Evolutionary conservation across 2,797 vertebrate species (phyloP), one percentile per base, ranked within the genome.

Genomic region (Champsocephalus gunnari): DNA sequence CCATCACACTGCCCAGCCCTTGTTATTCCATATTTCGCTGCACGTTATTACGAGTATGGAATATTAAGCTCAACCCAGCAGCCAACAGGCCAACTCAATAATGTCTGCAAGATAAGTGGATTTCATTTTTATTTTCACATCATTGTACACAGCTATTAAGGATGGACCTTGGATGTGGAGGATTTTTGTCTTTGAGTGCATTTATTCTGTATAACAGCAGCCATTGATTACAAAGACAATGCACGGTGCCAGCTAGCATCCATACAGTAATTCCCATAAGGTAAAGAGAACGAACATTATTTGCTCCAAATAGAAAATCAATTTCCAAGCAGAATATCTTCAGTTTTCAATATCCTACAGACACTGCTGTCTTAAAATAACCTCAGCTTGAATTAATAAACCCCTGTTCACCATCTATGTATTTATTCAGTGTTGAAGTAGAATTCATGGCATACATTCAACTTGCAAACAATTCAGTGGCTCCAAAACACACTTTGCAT

Each of bases 221-320:
- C 58, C 71, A 88, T 75, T 89, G 84, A 89, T 88, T 81, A 79
- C 71, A 72, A 80, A 87, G 55, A 69, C 54, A 80, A 75, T 8
- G 34, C 53, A 19, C 78, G 72, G 75, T 71, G 63, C 65, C 64
- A 5, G 44, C 71, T 61, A 62, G 69, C 70, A 82, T 89, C 80
- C 60, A 81, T 73, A 80, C 55, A 71, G 66, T 83, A 81, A 89
- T 78, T 74, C 87, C 85, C 88, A 73, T 76, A 83, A 80, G 89
- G 65, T 79, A 60, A 19, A 51, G 61, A 85, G 63, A 90, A 69
- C 73, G 48, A 71, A 69, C 79, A 83, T 80, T 90, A 81, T 83
- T 88, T 79, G 71, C 70, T 80, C 64, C 79, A 92, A 87, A 92
- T 88, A 85, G 73, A 88, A 89, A 91, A 91, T 89, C 86, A 82